A percentile compares a stretch with the other conserved stretches of the same genome.
phyloP scores from a whole-genome alignment of 1,140 invertebrate genomes.

The Zaprionus taronus region DNA sequence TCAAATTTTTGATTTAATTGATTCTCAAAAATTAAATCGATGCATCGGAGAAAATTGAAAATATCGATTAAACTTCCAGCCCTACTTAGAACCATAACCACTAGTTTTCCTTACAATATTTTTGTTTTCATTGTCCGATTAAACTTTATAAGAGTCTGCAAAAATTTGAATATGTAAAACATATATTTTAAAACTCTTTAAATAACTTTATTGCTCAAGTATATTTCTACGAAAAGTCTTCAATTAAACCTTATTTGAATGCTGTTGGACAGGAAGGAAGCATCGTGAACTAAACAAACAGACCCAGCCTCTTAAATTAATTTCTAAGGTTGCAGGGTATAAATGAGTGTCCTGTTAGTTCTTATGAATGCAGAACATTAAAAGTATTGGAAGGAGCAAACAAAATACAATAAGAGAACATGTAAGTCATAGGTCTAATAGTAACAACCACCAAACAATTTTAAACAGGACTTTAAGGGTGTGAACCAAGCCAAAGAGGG shows the following conservation, averaged over 20 bases:
- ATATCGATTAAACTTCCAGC: too few species aligned
- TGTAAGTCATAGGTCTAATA: constrained; percentile 78
- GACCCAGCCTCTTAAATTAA: not conserved
- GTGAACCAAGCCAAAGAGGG: constrained; percentile 14
- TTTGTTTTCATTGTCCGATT: not conserved
- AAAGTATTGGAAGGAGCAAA: constrained; percentile 28
- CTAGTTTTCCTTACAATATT: not conserved
- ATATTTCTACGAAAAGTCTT: too few species aligned
- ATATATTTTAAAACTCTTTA: not conserved
- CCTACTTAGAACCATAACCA: too few species aligned
- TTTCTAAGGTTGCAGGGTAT: not conserved
- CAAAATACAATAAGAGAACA: constrained; percentile 71
- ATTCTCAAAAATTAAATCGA: too few species aligned
- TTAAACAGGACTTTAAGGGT: constrained; percentile 19
- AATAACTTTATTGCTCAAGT: too few species aligned
- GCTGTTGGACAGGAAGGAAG: not conserved
- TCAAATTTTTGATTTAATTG: too few species aligned
- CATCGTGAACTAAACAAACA: not conserved
- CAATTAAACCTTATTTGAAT: too few species aligned
- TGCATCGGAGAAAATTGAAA: too few species aligned
- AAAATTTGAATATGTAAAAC: not conserved
- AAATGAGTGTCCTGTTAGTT: not conserved
- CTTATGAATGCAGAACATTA: not conserved
- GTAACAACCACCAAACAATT: constrained; percentile 70
- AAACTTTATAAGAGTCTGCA: not conserved